These are phyloP conservation scores for Archips xylosteana DNA, from an alignment of 2,888 invertebrate genomes.

Conservation along the genomic window DNA sequence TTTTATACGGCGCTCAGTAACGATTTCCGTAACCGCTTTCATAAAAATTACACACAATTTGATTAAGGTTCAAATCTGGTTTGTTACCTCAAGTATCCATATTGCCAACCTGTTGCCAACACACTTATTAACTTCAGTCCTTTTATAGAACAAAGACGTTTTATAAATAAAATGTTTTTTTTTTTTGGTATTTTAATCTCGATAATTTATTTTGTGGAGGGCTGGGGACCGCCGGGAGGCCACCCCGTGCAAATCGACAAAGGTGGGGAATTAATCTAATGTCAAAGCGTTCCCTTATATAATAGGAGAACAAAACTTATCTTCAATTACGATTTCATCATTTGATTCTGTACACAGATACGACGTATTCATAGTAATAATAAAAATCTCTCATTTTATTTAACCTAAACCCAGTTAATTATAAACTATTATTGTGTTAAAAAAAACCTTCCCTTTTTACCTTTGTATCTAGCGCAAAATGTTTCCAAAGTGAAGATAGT, in stretches of 20 bases:
- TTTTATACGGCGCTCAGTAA: not conserved
- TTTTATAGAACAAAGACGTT: slow-evolving; percentile 23
- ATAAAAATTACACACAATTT: slow-evolving; percentile 5
- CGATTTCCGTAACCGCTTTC: slow-evolving; percentile 1
- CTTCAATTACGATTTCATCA: not conserved
- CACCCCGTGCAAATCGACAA: slow-evolving; percentile 52
- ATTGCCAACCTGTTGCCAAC: slow-evolving; percentile 1
- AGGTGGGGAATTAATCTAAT: slow-evolving; percentile 65
- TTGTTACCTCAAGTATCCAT: slow-evolving; percentile 10
- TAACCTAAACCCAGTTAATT: not conserved
- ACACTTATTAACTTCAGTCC: slow-evolving; percentile 7
- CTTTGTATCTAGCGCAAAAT: not conserved
- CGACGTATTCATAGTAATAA: not conserved
- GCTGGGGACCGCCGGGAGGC: slow-evolving; percentile 52
- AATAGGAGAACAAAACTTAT: slow-evolving; percentile 24
- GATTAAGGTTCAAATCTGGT: not conserved
- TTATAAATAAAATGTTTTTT: slow-evolving; percentile 15
- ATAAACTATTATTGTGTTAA: not conserved
- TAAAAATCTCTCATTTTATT: not conserved
- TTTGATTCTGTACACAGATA: not conserved
- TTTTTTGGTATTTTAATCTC: slow-evolving; percentile 64
- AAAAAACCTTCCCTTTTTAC: not conserved
- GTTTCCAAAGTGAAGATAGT: not conserved
- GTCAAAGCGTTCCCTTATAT: slow-evolving; percentile 58
- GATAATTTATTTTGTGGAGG: slow-evolving; percentile 63